These are phyloP conservation scores for Lutjanus argentimaculatus DNA, from an alignment of 2,797 vertebrate genomes.

Conservation along the genomic window DNA sequence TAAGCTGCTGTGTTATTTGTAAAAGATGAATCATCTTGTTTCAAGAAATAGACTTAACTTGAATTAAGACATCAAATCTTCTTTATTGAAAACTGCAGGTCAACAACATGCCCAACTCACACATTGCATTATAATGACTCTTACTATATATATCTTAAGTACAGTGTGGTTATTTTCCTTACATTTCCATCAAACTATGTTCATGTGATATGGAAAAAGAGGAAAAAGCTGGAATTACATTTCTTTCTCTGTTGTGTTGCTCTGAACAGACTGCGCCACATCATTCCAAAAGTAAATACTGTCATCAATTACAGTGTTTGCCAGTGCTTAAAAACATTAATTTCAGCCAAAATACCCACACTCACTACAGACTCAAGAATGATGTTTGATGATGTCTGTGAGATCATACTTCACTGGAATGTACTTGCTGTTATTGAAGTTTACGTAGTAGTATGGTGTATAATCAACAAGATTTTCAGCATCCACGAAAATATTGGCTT, in stretches of 20 bases:
- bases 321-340: background rate
- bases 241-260: background rate
- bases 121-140: background rate
- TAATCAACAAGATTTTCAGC: conserved; percentile 7
- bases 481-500: background rate
- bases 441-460: conserved; percentile 7
- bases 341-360: background rate
- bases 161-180: background rate
- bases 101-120: background rate
- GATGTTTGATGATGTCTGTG: conserved; percentile 32
- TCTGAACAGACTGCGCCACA: background rate
- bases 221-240: background rate
- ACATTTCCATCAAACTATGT: background rate
- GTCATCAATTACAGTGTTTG: background rate
- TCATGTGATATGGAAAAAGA: background rate
- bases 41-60: too few relatives aligned
- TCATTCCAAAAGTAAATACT: background rate
- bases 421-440: conserved; percentile 9
- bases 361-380: conserved; percentile 18
- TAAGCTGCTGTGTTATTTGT: too few relatives aligned
- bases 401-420: conserved; percentile 47
- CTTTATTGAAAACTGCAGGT: background rate
- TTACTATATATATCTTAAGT: too few relatives aligned
- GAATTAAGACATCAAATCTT: background rate
- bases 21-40: too few relatives aligned